Percentiles rank a stretch among this genome's conserved stretches.
phyloP scores from a whole-genome alignment of 2,113 vertebrate species.

The Poeciliopsis occidentalis region DNA sequence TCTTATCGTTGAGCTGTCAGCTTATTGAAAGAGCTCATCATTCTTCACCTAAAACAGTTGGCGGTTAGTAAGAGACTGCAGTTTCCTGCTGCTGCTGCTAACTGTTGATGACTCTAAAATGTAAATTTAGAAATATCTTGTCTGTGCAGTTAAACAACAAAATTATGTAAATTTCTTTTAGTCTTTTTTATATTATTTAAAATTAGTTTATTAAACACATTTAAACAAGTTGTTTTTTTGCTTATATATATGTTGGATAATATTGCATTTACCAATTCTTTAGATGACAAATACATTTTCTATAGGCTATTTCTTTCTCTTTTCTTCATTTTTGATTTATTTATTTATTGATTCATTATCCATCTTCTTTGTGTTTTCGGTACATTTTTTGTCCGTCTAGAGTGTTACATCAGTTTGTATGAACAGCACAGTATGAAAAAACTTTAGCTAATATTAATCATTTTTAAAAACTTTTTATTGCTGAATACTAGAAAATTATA shows the following conservation, averaged over 20 bases:
- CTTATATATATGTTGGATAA: too few relatives aligned
- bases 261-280: too few relatives aligned
- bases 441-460: too few relatives aligned
- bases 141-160: neutral
- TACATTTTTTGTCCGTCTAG: neutral
- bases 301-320: neutral
- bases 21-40: conserved; percentile 32
- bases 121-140: neutral
- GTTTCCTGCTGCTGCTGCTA: neutral
- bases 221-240: neutral
- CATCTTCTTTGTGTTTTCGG: neutral
- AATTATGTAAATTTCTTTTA: neutral
- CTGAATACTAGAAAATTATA: too few relatives aligned
- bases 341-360: neutral
- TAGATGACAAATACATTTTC: neutral
- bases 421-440: too few relatives aligned
- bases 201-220: neutral
- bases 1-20: conserved; percentile 2
- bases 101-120: neutral
- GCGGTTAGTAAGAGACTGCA: conserved; percentile 1
- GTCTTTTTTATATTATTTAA: neutral
- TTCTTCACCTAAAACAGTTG: conserved; percentile 33
- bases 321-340: neutral
- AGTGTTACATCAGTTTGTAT: too few relatives aligned
- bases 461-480: too few relatives aligned